Conservation (phyloP, 2,797 vertebrate genomes). For the Acridotheres tristis region DNA sequence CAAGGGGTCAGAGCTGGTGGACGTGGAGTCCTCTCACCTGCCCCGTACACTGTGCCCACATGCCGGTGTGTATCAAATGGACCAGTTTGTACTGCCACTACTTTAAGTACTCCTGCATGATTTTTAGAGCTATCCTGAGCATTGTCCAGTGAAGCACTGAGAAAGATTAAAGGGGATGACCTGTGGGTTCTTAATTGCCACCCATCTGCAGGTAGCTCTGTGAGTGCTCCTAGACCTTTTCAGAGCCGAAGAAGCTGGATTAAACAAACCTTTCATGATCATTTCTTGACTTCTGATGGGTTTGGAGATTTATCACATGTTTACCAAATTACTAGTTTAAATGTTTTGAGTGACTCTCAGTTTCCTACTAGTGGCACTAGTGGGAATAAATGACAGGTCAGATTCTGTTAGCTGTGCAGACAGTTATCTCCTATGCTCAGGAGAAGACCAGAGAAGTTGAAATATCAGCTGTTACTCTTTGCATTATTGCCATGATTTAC, state of each 20-base stretch:
- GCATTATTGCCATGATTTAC: neutral
- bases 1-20: neutral
- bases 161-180: neutral
- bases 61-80: neutral
- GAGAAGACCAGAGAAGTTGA: neutral
- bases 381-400: too few relatives aligned
- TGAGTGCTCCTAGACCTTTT: neutral
- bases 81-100: neutral
- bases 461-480: neutral
- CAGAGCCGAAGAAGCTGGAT: neutral
- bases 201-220: neutral
- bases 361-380: too few relatives aligned
- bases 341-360: too few relatives aligned
- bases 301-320: neutral
- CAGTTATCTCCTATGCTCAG: neutral
- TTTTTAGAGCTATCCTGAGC: neutral
- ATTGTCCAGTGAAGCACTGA: neutral
- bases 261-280: neutral
- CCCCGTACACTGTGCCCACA: neutral
- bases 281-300: neutral
- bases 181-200: neutral
- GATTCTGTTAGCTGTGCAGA: too few relatives aligned
- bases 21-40: neutral
- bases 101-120: neutral
- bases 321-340: too few relatives aligned